Evolutionary conservation across 2,888 invertebrate species (phyloP), one percentile per base, ranked within the genome.

Genomic region (Volucella inflata): DNA sequence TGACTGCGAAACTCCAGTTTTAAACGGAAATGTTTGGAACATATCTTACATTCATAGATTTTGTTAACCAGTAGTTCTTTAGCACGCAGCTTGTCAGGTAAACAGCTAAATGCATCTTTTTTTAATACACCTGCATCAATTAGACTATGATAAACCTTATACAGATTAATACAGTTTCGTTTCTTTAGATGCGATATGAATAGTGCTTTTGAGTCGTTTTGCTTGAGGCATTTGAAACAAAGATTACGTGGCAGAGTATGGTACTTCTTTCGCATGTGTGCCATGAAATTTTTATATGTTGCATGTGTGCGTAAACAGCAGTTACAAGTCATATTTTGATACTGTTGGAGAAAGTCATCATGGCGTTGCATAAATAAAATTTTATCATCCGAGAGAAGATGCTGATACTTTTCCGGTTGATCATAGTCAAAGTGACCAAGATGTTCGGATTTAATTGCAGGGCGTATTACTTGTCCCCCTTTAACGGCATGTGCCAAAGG

Each of bases 281-380:
- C 92, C 92, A 92, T 92, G 68, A 92, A 92, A 65, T 91, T 91
- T 87, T 92, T 92, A 70, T 92, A 92, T 2, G 91, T 91, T 40
- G 89, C 89, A 81, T 91, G 92, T 70, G 88, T 90, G 81, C 91
- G 91, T 74, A 90, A 89, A 79, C 92, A 92, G 72, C 92, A 92
- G 17, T 90, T 92, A 74, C 92, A 92, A 6, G 91, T 92, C 91
- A 92, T 91, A 57, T 89, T 91, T 87, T 92, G 92, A 80, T 92
- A 92, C 75, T 92, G 92, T 53, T 91, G 90, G 2, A 92, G 89
- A 74, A 92, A 92, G 62, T 92, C 91, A 10, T 90, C 89, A 85
- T 92, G 91, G 53, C 91, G 90, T 44, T 91, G 90, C 30, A 92
- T 89, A 72, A 92, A 92, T n/a, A 89, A 88, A 51, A 92, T 88